These are phyloP conservation scores for Sipha maydis DNA, from an alignment of 2,888 invertebrate genomes.

Conservation along the genomic window DNA sequence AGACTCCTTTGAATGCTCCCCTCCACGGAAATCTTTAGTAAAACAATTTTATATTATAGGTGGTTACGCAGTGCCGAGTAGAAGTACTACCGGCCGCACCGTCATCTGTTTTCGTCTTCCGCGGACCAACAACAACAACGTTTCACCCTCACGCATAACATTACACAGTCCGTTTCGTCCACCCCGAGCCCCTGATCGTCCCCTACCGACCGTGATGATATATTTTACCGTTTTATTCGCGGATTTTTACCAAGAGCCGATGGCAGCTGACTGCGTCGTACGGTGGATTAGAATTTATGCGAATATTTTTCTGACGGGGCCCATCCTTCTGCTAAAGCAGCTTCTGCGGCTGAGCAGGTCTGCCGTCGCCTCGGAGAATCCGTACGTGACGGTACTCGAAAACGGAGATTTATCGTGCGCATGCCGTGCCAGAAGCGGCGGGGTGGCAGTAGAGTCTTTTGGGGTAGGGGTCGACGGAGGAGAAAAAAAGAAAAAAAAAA, in stretches of 20 bases:
- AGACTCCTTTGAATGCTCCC: too few species aligned
- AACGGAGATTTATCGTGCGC: conserved; percentile 42
- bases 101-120: too few species aligned
- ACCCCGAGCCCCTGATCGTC: not conserved
- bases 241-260: not conserved
- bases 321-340: too few species aligned
- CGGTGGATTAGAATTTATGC: conserved; percentile 28
- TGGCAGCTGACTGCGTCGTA: not conserved
- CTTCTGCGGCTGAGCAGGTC: not conserved
- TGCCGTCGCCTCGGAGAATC: not conserved
- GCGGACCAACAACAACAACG: too few species aligned
- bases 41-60: too few species aligned
- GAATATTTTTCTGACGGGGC: conserved; percentile 16
- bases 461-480: not conserved
- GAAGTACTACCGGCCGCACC: too few species aligned
- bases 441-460: too few species aligned
- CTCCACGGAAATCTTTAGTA: too few species aligned
- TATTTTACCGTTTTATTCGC: too few species aligned
- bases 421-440: not conserved
- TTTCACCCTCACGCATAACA: too few species aligned
- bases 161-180: not conserved
- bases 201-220: not conserved
- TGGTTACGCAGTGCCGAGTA: too few species aligned
- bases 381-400: conserved; percentile 40
- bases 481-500: not conserved